Percentiles rank a stretch among this genome's conserved stretches.
These are phyloP conservation scores for Clarias batrachus DNA, from an alignment of 2,113 vertebrate genomes.

Conservation along the genomic window DNA sequence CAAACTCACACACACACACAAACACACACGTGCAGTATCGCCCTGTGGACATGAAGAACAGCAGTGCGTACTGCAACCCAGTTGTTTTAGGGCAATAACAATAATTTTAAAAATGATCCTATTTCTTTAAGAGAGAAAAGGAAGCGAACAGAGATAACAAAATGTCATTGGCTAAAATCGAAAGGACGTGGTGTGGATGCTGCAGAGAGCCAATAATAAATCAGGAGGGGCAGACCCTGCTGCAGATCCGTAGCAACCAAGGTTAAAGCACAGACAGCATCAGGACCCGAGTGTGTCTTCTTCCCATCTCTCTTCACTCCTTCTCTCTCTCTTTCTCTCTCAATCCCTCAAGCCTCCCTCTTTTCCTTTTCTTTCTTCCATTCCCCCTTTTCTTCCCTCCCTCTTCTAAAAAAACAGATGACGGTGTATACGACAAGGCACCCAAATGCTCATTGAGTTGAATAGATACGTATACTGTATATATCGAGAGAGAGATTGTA, in stretches of 20 bases:
- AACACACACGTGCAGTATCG: not conserved
- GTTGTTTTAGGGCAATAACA: constrained; percentile 40
- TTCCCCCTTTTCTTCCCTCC: constrained; percentile 16
- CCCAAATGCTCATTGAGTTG: constrained; percentile 1
- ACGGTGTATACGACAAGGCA: constrained; percentile 16
- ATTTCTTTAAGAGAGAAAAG: constrained; percentile 69
- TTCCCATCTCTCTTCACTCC: constrained; percentile 21
- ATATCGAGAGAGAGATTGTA: not conserved
- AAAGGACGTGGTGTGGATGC: constrained; percentile 70
- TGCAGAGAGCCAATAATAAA: constrained; percentile 70
- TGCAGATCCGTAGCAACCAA: constrained; percentile 79
- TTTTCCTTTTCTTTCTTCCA: not conserved
- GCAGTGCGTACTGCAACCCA: constrained; percentile 2
- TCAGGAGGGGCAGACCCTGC: constrained; percentile 72
- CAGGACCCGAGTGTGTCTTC: constrained; percentile 63
- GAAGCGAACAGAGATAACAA: constrained; percentile 59
- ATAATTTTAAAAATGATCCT: constrained; percentile 46
- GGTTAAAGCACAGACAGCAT: constrained; percentile 77
- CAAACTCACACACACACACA: no score
- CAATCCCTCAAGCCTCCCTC: constrained; percentile 28
- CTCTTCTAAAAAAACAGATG: constrained; percentile 26
- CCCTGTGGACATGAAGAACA: not conserved
- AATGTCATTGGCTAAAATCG: constrained; percentile 67
- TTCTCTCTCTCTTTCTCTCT: constrained; percentile 44
- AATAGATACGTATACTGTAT: not conserved